Conservation (phyloP, 2,113 vertebrate species). For the Condylura cristata region DNA sequence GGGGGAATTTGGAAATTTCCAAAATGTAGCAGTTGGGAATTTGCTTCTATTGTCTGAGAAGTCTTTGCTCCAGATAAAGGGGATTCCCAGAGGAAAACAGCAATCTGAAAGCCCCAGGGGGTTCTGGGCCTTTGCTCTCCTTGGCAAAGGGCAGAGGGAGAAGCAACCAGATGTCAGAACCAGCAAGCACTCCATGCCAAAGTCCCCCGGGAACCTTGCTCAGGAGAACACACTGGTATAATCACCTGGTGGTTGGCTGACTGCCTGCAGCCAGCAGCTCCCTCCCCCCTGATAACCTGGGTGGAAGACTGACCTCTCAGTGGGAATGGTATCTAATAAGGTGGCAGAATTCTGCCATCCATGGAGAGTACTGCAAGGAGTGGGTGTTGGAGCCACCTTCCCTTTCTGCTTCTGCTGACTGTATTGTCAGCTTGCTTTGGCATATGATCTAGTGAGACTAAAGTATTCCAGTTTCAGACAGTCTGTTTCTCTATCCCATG, state of each 20-base stretch:
- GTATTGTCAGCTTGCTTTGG: not conserved
- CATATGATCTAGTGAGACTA: not conserved
- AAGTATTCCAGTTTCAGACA: not conserved
- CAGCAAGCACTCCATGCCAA: not conserved
- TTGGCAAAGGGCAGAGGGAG: not conserved
- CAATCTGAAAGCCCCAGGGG: not conserved
- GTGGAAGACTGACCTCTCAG: not conserved
- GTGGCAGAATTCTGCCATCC: not conserved
- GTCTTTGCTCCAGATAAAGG: not conserved
- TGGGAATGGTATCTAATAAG: not conserved
- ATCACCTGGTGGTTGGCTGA: not conserved
- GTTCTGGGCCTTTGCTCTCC: not conserved
- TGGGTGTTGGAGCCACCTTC: not conserved
- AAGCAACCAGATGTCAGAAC: not conserved
- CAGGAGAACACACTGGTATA: not conserved
- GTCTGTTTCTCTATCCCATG: not conserved
- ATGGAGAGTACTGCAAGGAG: not conserved
- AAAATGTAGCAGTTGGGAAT: constrained; percentile 23
- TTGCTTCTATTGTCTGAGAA: constrained; percentile 28
- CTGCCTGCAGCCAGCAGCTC: not conserved
- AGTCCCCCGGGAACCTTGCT: not conserved
- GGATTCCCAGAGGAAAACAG: constrained; percentile 18
- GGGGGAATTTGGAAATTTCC: constrained; percentile 61
- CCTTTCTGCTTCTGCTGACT: not conserved
- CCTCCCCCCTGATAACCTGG: not conserved